These are phyloP conservation scores for Gyps fulvus DNA, from an alignment of 2,113 vertebrate genomes.

Conservation along the genomic window DNA sequence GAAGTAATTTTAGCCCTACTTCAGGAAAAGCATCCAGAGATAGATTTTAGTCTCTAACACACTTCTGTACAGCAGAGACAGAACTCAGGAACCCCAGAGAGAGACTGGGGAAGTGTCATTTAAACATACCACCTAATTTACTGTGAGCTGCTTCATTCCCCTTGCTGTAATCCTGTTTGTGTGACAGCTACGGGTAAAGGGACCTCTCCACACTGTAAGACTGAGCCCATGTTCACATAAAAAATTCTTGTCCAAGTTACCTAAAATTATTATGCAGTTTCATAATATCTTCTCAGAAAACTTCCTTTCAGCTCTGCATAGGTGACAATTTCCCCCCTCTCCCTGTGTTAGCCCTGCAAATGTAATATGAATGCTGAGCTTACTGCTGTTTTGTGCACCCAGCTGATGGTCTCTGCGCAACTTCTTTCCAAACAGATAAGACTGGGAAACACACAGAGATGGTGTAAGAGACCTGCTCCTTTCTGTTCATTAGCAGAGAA, in stretches of 20 bases:
- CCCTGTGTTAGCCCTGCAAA: background rate
- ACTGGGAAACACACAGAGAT: background rate
- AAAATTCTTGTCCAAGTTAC: background rate
- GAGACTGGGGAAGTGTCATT: background rate
- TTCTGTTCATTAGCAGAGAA: background rate
- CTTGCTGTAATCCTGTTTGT: background rate
- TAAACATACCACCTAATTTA: background rate
- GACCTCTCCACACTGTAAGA: background rate
- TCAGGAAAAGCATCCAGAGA: background rate
- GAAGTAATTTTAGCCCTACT: background rate
- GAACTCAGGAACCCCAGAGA: background rate
- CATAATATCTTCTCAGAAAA: background rate
- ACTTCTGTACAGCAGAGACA: background rate
- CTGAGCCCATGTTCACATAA: background rate
- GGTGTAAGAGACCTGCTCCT: background rate
- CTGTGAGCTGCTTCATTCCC: background rate
- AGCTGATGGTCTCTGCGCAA: background rate
- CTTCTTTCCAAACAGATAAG: background rate
- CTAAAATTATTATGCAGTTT: background rate
- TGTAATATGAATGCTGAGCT: background rate
- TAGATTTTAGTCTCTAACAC: background rate
- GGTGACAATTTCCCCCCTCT: background rate
- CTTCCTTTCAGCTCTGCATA: background rate
- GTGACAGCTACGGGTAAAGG: background rate
- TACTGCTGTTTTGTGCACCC: background rate